Base-by-base conservation (phyloP, 2,113 vertebrate genomes). In the Gambusia holbrooki region DNA sequence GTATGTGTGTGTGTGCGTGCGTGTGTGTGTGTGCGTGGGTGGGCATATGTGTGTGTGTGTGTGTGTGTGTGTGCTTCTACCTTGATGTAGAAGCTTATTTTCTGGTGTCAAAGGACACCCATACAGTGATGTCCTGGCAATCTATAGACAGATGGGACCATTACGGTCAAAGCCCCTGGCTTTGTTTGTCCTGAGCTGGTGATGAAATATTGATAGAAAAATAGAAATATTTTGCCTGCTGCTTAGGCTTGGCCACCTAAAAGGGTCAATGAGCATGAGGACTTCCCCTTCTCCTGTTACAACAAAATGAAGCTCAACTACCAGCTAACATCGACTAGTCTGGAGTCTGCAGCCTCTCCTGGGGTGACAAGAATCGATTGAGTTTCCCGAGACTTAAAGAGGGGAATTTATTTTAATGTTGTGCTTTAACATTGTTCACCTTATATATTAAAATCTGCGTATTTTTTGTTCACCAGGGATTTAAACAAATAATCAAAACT, bases 171-270 rank as follows among this genome's bases (percentile, higher is more conserved):
- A 94, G 91, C 91, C 89, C 80, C 79, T 76, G 90, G 91, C 92
- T 92, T 90, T 94, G 94, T 94, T 95, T 93, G 89, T 90, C 88
- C 90, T 88, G 72, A 88, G 90, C 85, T 61, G 28, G 93, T 94
- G 93, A 94, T 95, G 87, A 95, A 95, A 95, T 95, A 95, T 95
- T 95, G 93, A 95, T 95, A 92, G 80, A 94, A 94, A 95, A 93
- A 94, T 94, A 93, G 90, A 94, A 95, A 94, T 95, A 95, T 95
- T 95, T 95, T 93, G 95, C 92, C 93, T 90, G 77, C 89, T 93
- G 91, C 88, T 91, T 90, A 86, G 71, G 90, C 92, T 89, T 87
- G 83, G 75, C 74, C 84, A 80, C 90, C 89, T 91, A 90, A 93
- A 90, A 89, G 90, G 94, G 93, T 94, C 94, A 94, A 95, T 93